Conservation (phyloP, 1,140 invertebrate genomes). For the Whitmania pigra region DNA sequence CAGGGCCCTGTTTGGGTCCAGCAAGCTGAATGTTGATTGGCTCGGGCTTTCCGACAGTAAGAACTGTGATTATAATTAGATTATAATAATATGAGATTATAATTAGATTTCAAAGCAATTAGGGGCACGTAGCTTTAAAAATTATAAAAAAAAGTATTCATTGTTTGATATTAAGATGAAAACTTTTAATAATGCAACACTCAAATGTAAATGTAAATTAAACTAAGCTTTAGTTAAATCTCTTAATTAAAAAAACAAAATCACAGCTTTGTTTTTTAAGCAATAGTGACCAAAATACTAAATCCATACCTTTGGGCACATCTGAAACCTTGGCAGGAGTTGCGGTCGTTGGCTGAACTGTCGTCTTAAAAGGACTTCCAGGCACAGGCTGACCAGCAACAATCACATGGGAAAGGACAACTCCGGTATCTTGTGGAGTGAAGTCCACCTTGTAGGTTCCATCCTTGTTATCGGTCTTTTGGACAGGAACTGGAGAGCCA, state of each 20-base stretch:
- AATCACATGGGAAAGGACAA: not conserved
- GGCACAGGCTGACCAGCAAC: slow-evolving; percentile 14
- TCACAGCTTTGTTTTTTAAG: too few relatives aligned
- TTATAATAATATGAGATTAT: too few relatives aligned
- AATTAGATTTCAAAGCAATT: too few relatives aligned
- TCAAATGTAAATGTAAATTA: too few relatives aligned
- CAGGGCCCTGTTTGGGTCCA: not conserved
- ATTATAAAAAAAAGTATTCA: too few relatives aligned
- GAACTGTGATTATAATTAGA: not conserved
- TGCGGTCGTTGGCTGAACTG: slow-evolving; percentile 10
- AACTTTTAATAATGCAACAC: too few relatives aligned
- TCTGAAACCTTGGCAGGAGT: slow-evolving; percentile 39
- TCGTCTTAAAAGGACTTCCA: slow-evolving; percentile 14
- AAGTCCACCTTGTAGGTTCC: slow-evolving; percentile 17
- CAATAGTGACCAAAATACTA: not conserved
- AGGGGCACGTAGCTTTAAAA: too few relatives aligned
- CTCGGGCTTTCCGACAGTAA: not conserved
- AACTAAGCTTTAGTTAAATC: too few relatives aligned
- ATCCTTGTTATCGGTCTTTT: slow-evolving; percentile 16
- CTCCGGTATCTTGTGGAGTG: not conserved
- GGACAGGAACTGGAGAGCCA: not conserved
- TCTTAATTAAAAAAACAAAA: too few relatives aligned
- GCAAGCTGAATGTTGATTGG: not conserved
- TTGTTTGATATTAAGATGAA: too few relatives aligned
- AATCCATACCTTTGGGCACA: slow-evolving; percentile 30